Evolutionary conservation across 2,888 invertebrate genomes (phyloP).

Genomic region (Pediacus dermestoides): DNA sequence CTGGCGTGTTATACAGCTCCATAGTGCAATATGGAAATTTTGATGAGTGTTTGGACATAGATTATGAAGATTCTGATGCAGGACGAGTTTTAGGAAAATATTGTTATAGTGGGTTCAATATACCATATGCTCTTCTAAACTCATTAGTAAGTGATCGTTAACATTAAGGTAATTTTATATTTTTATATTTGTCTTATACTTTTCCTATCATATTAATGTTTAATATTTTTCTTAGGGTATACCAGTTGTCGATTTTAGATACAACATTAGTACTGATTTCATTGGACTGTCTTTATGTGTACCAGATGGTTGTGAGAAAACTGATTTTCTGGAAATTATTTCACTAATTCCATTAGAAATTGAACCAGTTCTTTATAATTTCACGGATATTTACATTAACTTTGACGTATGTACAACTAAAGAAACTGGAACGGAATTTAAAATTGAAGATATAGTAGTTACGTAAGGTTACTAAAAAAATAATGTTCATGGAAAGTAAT

Average conservation of each 20-base stretch:
- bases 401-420: slow-evolving; percentile 21
- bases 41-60: slow-evolving; percentile 30
- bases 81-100: slow-evolving; percentile 26
- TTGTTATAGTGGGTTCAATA: slow-evolving; percentile 20
- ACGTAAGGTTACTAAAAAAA: slow-evolving; percentile 25
- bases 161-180: too few species aligned
- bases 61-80: slow-evolving; percentile 15
- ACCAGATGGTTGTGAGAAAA: slow-evolving; percentile 33
- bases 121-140: too few species aligned
- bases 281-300: slow-evolving; percentile 26
- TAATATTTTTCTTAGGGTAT: too few species aligned
- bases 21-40: slow-evolving; percentile 29
- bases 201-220: too few species aligned
- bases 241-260: too few species aligned
- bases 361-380: too few species aligned
- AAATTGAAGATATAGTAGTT: slow-evolving; percentile 14
- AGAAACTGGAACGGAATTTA: slow-evolving; percentile 19
- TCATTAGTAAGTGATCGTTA: too few species aligned
- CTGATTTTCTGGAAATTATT: slow-evolving; percentile 51
- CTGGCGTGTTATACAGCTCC: neutral
- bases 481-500: slow-evolving; percentile 22
- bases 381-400: too few species aligned
- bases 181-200: too few species aligned
- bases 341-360: too few species aligned
- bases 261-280: too few species aligned